These are phyloP conservation scores for Danio choprae DNA, from an alignment of 2,797 vertebrate genomes.

Conservation along the genomic window DNA sequence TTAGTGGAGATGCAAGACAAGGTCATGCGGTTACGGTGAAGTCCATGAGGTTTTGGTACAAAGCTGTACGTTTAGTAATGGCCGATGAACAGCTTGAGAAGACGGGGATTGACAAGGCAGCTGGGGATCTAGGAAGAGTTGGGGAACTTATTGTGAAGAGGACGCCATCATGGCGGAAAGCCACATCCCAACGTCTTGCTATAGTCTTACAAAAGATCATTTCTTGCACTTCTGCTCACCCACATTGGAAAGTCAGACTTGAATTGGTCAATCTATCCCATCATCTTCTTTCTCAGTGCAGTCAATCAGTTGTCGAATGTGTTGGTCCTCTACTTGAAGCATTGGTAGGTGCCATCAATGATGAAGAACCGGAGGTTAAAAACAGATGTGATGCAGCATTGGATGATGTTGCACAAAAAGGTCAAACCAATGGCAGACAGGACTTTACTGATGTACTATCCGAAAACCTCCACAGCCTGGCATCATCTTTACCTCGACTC, in stretches of 20 bases:
- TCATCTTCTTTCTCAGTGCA: constrained; percentile 81
- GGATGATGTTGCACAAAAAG: constrained; percentile 73
- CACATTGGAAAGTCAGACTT: constrained; percentile 91
- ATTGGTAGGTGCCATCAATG: constrained; percentile 86
- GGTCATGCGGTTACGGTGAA: constrained; percentile 81
- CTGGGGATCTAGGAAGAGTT: constrained; percentile 70
- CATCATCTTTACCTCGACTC: constrained; percentile 89
- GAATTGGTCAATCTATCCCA: constrained; percentile 83
- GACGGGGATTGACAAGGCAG: constrained; percentile 48
- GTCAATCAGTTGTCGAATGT: constrained; percentile 78
- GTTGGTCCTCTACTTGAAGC: constrained; percentile 84
- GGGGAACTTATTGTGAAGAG: constrained; percentile 83
- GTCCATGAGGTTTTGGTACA: constrained; percentile 86
- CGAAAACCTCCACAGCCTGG: constrained; percentile 89
- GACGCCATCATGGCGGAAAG: constrained; percentile 83
- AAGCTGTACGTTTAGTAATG: constrained; percentile 82
- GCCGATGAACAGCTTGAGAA: constrained; percentile 84
- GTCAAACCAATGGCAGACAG: constrained; percentile 69
- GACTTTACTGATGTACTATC: constrained; percentile 86
- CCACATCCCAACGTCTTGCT: constrained; percentile 79
- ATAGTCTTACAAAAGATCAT: constrained; percentile 84
- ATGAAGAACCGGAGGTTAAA: constrained; percentile 83
- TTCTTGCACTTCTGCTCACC: constrained; percentile 83
- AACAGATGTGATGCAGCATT: constrained; percentile 76
- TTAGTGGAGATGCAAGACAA: constrained; percentile 89